These are phyloP conservation scores for Pachydiplax longipennis DNA, from an alignment of 2,888 invertebrate species.

Conservation along the genomic window DNA sequence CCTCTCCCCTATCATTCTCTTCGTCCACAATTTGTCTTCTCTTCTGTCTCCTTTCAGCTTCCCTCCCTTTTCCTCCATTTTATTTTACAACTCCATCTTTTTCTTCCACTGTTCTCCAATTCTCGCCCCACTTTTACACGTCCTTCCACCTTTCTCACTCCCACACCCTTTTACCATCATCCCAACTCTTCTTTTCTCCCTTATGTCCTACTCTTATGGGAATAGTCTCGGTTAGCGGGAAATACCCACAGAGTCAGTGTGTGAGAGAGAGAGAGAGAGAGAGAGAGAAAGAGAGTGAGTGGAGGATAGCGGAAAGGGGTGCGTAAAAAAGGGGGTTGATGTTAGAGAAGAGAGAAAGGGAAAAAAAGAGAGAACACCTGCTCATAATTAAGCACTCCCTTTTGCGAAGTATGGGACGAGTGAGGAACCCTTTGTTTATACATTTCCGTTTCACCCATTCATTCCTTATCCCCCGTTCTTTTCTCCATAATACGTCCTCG, in stretches of 20 bases:
- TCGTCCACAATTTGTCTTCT: too few species aligned
- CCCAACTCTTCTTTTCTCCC: background rate
- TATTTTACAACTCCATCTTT: too few species aligned
- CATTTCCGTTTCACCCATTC: background rate
- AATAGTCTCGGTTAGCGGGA: background rate
- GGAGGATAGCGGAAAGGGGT: too few species aligned
- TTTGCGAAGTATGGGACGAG: background rate
- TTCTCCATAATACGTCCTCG: background rate
- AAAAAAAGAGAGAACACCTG: constrained; percentile 1
- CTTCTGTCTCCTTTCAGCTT: too few species aligned
- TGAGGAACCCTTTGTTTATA: background rate
- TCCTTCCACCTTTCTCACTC: too few species aligned
- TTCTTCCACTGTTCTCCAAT: too few species aligned
- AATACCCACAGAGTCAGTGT: background rate
- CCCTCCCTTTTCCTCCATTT: too few species aligned
- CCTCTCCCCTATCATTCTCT: too few species aligned
- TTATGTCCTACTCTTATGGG: background rate
- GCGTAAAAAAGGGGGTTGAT: background rate
- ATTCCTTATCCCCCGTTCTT: background rate
- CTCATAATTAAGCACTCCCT: constrained; percentile 12
- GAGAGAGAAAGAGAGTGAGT: background rate
- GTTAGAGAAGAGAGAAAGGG: background rate
- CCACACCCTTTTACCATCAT: too few species aligned
- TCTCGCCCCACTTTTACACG: too few species aligned
- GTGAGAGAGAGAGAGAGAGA: background rate